Base-by-base conservation (phyloP, 2,888 invertebrate genomes). In the Eupithecia exiguata region DNA sequence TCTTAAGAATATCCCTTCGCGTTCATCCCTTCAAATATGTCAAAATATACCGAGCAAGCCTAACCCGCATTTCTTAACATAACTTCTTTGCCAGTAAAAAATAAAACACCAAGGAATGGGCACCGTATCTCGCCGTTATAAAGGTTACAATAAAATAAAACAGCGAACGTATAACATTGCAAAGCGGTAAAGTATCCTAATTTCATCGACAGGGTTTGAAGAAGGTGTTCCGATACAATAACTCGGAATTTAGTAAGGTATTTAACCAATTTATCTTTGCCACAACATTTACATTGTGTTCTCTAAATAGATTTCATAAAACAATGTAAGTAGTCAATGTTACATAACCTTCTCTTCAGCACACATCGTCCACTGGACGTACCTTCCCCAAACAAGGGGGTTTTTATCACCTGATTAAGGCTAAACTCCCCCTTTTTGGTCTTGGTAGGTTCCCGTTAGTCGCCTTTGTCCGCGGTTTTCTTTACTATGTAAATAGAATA, bases 121-220 rank as follows among this genome's bases (percentile, higher is more conserved):
- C 43, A 74, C 71, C 69, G 12, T 75, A 73, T 49, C 5, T n/a
- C 36, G 21, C 70, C 68, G 67, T 69, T 63, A 68, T 71, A 65
- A 16, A 35, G 65, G 7, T n/a, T n/a, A 36, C 12, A 38, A 38
- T 25, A 25, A 36, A n/a, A n/a, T n/a, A 38, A n/a, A 65, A n/a
- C 9, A 67, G 30, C 12, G 58, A n/a, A 62, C 6, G 43, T n/a
- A 7, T 53, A 69, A 58, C 21, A 25, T 75, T 65, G 72, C 43
- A n/a, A 61, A n/a, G 21, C 43, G 72, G 67, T 67, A 71, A 65
- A 76, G 43, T 77, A 81, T 71, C 78, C 76, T 80, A 81, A 83
- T 82, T 83, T 82, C 74, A 80, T 82, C 77, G 79, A 86, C 85
- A 84, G 58, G 75, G 75, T 79, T 82, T 84, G 79, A 79, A 77